Percentiles rank a stretch among this genome's conserved stretches.
Conservation (phyloP, 1,140 invertebrate genomes). For the Melitaea cinxia region DNA sequence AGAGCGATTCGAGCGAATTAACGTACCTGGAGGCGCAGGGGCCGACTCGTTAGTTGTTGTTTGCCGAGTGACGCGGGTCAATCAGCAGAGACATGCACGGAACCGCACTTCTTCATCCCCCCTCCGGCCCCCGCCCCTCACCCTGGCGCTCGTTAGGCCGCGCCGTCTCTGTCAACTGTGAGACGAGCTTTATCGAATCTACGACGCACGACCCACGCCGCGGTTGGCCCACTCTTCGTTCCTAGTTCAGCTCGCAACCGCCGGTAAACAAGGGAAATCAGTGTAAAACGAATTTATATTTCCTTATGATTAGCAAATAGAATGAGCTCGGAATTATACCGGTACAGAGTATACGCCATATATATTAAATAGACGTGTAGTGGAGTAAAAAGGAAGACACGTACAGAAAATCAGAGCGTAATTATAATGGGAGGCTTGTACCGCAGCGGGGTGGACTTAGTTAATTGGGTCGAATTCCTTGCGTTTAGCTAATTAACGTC, state of each 20-base stretch:
- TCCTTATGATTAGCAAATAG: conserved; percentile 47
- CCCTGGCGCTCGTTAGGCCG: conserved; percentile 73
- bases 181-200: conserved; percentile 80
- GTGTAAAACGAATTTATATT: conserved; percentile 74
- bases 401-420: conserved; percentile 37
- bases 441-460: conserved; percentile 38
- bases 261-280: conserved; percentile 78
- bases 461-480: conserved; percentile 66
- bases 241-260: conserved; percentile 68
- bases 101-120: conserved; percentile 84
- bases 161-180: conserved; percentile 77
- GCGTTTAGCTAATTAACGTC: conserved; percentile 69
- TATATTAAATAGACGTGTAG: conserved; percentile 13
- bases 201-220: conserved; percentile 77
- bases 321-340: conserved; percentile 17
- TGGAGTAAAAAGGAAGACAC: conserved; percentile 23
- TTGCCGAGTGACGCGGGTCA: conserved; percentile 82
- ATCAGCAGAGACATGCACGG: conserved; percentile 86
- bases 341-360: background rate
- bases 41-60: conserved; percentile 82
- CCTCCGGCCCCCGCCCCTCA: conserved; percentile 41
- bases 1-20: conserved; percentile 75
- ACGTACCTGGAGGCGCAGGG: conserved; percentile 77
- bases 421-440: conserved; percentile 37
- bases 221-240: conserved; percentile 73